These are phyloP conservation scores for Meandrusa payeni DNA, from an alignment of 2,888 invertebrate genomes.

Conservation along the genomic window DNA sequence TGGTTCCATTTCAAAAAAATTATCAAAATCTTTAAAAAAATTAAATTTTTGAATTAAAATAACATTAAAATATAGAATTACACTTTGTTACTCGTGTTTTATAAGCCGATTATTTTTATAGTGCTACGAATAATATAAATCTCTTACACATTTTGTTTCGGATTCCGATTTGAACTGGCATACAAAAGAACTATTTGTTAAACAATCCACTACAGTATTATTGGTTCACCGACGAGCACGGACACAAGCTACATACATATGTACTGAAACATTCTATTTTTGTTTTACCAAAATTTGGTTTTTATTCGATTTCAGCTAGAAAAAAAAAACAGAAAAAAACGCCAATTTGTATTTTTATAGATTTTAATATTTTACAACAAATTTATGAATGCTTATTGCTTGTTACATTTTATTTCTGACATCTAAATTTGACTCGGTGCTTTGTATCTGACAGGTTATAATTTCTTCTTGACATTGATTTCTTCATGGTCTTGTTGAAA, in stretches of 20 bases:
- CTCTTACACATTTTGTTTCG: no score
- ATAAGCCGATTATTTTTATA: no score
- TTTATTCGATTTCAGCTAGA: background rate
- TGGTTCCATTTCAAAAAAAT: constrained; percentile 15
- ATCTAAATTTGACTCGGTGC: constrained; percentile 12
- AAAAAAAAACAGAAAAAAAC: constrained; percentile 1
- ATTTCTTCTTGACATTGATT: constrained; percentile 18
- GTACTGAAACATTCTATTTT: constrained; percentile 8
- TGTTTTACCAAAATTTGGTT: background rate
- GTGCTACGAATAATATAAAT: no score
- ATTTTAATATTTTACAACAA: constrained; percentile 22
- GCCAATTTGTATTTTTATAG: constrained; percentile 15
- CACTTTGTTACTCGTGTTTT: no score
- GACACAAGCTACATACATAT: background rate
- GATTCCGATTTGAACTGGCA: no score
- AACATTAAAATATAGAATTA: no score
- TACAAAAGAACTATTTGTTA: no score
- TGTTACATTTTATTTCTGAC: constrained; percentile 22
- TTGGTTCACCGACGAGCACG: constrained; percentile 2
- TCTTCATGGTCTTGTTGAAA: background rate
- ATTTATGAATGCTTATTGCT: constrained; percentile 11
- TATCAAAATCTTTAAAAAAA: background rate
- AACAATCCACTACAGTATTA: background rate
- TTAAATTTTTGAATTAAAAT: no score
- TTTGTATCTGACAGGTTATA: constrained; percentile 8